Evolutionary conservation across 92 coral and sea anemone species (phyloP), one percentile per base, ranked within the genome.

Genomic region (Paragorgia papillata): DNA sequence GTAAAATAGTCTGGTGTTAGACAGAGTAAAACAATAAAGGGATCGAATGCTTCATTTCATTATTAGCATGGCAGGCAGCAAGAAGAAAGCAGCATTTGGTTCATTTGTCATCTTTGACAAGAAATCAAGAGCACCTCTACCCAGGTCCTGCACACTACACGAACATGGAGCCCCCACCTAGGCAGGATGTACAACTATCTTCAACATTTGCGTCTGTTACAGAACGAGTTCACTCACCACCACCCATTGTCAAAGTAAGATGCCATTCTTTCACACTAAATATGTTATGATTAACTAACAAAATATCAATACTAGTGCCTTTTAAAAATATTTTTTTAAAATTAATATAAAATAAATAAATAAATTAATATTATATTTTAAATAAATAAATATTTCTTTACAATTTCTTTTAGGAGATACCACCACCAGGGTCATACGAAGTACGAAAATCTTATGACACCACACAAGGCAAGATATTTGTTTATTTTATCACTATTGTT

Each of bases 111-210:
- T 89, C 91, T n/a, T 89, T 91, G 85, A 89, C 88, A n/a, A 83
- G 90, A 55, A 79, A 92, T 7, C 94, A 91, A 75, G 99, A 95
- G 41, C 92, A 91, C 65, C 91, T 86, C 50, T 48, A 87, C 62
- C 99, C 99, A 53, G 94, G 99, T 20, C 99, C 99, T 21, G 99
- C 99, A 19, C 99, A 95, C 76, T 95, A 95, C 89, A 62, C 88
- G 58, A 88, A 91, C 13, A 73, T 85, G 37, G 88, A 83, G 25
- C 90, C 89, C 28, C 34, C 80, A 21, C 88, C 88, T 66, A 80
- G 80, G 18, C 85, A 89, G 57, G 99, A 91, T 18, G 61, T 64
- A 2, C 91, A 67, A 62, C 85, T 79, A 1, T 88, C 99, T 8
- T 91, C 99, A 8, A 95, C 99, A 24, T 95, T 95, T 80, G 90